Evolutionary conservation across 2,113 vertebrate species (phyloP).

Genomic region (Otus sunia): DNA sequence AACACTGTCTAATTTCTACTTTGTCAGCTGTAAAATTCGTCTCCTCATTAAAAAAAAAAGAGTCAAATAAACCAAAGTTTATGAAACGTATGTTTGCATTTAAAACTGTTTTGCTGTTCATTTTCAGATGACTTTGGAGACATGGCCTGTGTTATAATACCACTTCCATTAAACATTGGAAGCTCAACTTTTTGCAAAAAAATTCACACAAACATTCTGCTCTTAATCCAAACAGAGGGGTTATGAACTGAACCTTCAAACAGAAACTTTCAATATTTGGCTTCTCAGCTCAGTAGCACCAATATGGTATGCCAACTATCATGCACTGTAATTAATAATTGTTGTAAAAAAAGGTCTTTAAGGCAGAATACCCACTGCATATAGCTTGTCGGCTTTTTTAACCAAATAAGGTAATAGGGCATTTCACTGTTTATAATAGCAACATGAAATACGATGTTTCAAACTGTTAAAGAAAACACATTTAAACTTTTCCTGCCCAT

Average conservation of each 20-base stretch:
- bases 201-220: constrained; percentile 42
- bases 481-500: constrained; percentile 24
- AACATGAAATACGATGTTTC: constrained; percentile 42
- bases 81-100: constrained; percentile 42
- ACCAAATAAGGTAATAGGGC: constrained; percentile 80
- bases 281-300: constrained; percentile 67
- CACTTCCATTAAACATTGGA: constrained; percentile 65
- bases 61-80: constrained; percentile 28
- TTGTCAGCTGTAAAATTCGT: constrained; percentile 1
- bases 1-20: neutral
- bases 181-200: constrained; percentile 25
- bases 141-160: constrained; percentile 56
- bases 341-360: constrained; percentile 24
- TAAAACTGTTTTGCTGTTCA: constrained; percentile 31
- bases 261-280: constrained; percentile 57
- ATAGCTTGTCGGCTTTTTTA: constrained; percentile 64
- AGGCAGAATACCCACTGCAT: constrained; percentile 47
- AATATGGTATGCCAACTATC: constrained; percentile 44
- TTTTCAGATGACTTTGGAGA: constrained; percentile 52
- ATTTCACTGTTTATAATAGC: constrained; percentile 75
- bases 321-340: constrained; percentile 63
- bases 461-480: constrained; percentile 59
- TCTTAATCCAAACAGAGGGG: constrained; percentile 29
- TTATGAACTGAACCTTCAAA: constrained; percentile 64
- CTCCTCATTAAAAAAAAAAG: neutral